phyloP scores from a whole-genome alignment of 2,113 vertebrate species.

The Lasiurus cinereus region DNA sequence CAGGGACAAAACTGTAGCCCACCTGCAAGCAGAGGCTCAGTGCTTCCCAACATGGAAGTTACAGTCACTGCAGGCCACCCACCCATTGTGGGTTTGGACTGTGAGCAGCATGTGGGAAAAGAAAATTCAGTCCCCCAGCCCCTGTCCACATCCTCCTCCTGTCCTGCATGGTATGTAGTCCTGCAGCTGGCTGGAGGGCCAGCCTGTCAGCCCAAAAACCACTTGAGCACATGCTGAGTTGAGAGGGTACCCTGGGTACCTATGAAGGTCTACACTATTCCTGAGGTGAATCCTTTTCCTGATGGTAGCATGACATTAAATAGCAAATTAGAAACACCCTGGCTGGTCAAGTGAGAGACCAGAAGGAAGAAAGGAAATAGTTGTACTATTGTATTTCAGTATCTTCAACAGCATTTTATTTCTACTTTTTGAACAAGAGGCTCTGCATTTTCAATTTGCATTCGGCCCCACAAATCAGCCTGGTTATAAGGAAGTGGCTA shows the following conservation, averaged over 20 bases:
- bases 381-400: background rate
- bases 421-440: background rate
- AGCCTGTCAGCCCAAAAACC: background rate
- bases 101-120: background rate
- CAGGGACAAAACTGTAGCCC: background rate
- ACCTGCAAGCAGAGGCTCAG: background rate
- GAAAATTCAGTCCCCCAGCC: background rate
- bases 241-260: background rate
- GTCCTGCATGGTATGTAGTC: background rate
- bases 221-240: background rate
- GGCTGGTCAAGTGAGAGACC: background rate
- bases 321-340: background rate
- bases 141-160: rapidly evolving
- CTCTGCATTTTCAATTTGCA: background rate
- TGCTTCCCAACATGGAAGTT: background rate
- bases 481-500: background rate
- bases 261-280: background rate
- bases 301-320: background rate
- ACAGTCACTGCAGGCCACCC: background rate
- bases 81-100: rapidly evolving
- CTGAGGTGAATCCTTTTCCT: background rate
- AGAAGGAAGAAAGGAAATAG: background rate
- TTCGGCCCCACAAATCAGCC: background rate
- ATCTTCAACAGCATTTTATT: background rate
- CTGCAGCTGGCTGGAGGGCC: background rate